Percentiles rank a stretch among this genome's conserved stretches.
Conservation (phyloP, 2,797 vertebrate species). For the Ibycter americanus region DNA sequence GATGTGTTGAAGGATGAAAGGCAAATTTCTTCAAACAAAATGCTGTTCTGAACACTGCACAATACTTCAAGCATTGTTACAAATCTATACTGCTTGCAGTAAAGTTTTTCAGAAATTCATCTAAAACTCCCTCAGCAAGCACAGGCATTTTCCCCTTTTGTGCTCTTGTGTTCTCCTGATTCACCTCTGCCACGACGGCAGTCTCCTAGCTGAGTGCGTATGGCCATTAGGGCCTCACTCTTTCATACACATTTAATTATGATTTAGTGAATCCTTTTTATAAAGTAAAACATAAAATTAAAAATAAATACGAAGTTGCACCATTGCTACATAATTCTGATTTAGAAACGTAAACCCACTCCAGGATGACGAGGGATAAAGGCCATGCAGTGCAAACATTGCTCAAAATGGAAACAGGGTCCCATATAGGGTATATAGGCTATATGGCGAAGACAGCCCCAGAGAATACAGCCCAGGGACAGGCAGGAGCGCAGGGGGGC, state of each 20-base stretch:
- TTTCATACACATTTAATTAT: not conserved
- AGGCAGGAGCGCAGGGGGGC: not conserved
- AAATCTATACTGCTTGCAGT: not conserved
- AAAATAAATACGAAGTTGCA: rapidly evolving
- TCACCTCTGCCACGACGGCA: rapidly evolving
- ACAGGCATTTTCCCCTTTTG: rapidly evolving
- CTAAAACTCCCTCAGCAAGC: not conserved
- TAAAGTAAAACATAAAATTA: not conserved
- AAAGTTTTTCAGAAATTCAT: not conserved
- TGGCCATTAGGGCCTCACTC: not conserved
- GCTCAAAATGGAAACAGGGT: not conserved
- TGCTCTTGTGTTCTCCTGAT: rapidly evolving
- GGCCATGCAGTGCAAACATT: not conserved
- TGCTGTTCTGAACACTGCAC: not conserved
- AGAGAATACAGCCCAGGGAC: not conserved
- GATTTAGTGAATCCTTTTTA: not conserved
- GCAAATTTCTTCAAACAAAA: not conserved
- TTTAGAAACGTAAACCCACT: not conserved
- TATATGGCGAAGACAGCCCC: rapidly evolving
- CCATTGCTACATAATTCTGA: rapidly evolving
- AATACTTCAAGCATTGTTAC: not conserved
- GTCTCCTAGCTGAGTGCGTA: not conserved
- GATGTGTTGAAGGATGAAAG: not conserved
- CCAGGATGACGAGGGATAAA: rapidly evolving
- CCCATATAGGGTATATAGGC: rapidly evolving